Evolutionary conservation across 2,888 invertebrate species (phyloP).

Genomic region (Choreutis nemorana): DNA sequence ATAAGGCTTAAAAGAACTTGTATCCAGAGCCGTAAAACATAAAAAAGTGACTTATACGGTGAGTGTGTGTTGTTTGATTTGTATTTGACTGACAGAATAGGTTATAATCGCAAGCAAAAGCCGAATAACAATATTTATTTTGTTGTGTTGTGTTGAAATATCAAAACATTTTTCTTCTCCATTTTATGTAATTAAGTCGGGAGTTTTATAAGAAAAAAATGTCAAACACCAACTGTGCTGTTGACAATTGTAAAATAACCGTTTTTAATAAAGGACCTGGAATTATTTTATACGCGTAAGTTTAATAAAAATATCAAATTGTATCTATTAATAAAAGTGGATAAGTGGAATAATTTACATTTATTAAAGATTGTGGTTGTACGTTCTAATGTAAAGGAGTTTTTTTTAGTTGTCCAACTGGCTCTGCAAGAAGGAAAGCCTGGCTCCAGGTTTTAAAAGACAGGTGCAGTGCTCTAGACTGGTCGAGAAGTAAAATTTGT

Average conservation of each 20-base stretch:
- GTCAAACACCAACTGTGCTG: slow-evolving; percentile 31
- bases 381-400: slow-evolving; percentile 3
- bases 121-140: too few species aligned
- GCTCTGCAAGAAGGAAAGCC: slow-evolving; percentile 35
- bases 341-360: too few species aligned
- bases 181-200: too few species aligned
- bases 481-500: slow-evolving; percentile 43
- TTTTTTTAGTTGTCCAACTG: slow-evolving; percentile 32
- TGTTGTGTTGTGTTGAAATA: too few species aligned
- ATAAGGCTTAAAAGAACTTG: too few species aligned
- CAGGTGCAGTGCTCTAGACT: slow-evolving; percentile 37
- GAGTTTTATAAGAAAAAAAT: slow-evolving; percentile 14
- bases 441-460: slow-evolving; percentile 41
- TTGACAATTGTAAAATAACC: slow-evolving; percentile 40
- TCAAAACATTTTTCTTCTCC: too few species aligned
- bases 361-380: too few species aligned
- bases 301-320: slow-evolving; percentile 5
- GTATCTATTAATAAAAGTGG: background rate
- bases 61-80: too few species aligned
- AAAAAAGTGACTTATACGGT: too few species aligned
- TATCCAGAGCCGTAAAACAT: too few species aligned
- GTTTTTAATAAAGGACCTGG: slow-evolving; percentile 35
- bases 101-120: too few species aligned
- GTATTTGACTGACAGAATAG: too few species aligned
- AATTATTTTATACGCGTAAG: slow-evolving; percentile 40